Evolutionary conservation across 2,797 vertebrate species (phyloP).

Genomic region (Mormyrops boulengeri): DNA sequence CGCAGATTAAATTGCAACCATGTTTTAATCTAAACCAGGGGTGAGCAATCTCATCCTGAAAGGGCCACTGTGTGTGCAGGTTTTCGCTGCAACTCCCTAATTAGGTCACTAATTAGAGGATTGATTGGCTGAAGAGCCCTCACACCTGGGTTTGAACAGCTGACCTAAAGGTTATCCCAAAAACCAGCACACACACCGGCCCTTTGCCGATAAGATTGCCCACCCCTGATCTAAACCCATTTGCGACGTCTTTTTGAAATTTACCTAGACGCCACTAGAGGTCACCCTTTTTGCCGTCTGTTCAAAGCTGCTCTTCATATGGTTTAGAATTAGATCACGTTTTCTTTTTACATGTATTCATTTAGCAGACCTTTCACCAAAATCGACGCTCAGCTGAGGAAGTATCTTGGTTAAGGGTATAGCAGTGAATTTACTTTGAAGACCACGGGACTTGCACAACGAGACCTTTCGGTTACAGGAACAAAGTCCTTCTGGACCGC

Average conservation of each 20-base stretch:
- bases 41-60: too few relatives aligned
- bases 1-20: background rate
- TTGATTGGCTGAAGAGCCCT: too few relatives aligned
- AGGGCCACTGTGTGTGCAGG: too few relatives aligned
- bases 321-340: background rate
- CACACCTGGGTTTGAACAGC: too few relatives aligned
- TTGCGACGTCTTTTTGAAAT: background rate
- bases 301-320: background rate
- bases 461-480: background rate
- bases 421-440: background rate
- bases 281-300: background rate
- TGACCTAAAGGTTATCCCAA: too few relatives aligned
- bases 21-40: background rate
- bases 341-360: background rate
- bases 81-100: too few relatives aligned
- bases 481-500: background rate
- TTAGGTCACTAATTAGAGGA: too few relatives aligned
- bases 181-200: too few relatives aligned
- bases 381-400: background rate
- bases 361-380: background rate
- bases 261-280: background rate
- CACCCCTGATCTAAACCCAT: background rate
- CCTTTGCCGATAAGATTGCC: too few relatives aligned
- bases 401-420: background rate
- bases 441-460: background rate